phyloP scores from a whole-genome alignment of 2,797 vertebrate species.

The Sus cebifrons region DNA sequence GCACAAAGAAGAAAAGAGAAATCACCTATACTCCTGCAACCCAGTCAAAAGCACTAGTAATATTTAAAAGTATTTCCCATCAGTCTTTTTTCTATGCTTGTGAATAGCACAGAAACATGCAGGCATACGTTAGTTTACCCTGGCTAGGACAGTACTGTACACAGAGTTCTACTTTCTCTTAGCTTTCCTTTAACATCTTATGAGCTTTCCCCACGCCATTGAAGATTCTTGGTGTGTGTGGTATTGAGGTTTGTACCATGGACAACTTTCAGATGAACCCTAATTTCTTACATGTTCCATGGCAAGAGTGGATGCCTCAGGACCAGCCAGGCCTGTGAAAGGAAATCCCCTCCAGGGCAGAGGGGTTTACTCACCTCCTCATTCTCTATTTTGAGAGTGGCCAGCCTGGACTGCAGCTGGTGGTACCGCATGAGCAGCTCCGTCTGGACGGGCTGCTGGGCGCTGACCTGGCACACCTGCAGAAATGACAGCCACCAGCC shows the following conservation, averaged over 20 bases:
- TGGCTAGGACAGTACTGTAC: neutral
- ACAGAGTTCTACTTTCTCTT: neutral
- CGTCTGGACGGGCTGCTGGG: slow-evolving; percentile 98
- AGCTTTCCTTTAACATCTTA: neutral
- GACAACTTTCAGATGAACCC: neutral
- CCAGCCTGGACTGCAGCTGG: slow-evolving; percentile 98
- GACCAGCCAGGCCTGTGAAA: neutral
- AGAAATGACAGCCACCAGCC: neutral
- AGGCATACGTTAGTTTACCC: neutral
- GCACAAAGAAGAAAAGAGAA: slow-evolving; percentile 12
- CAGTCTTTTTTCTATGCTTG: neutral
- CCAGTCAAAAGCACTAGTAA: neutral
- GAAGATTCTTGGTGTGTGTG: neutral
- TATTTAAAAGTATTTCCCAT: neutral
- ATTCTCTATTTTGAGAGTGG: slow-evolving; percentile 98
- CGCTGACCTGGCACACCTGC: slow-evolving; percentile 98
- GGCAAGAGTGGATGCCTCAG: no score
- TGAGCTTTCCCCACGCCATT: neutral
- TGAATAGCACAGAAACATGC: neutral
- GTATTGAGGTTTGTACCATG: neutral
- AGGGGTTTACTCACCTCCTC: slow-evolving; percentile 95
- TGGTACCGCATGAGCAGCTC: slow-evolving; percentile 98
- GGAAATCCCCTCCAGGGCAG: neutral
- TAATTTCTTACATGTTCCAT: neutral
- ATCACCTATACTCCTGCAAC: neutral